These are phyloP conservation scores for Mustela lutreola DNA, from an alignment of 2,113 vertebrate species.

Conservation along the genomic window DNA sequence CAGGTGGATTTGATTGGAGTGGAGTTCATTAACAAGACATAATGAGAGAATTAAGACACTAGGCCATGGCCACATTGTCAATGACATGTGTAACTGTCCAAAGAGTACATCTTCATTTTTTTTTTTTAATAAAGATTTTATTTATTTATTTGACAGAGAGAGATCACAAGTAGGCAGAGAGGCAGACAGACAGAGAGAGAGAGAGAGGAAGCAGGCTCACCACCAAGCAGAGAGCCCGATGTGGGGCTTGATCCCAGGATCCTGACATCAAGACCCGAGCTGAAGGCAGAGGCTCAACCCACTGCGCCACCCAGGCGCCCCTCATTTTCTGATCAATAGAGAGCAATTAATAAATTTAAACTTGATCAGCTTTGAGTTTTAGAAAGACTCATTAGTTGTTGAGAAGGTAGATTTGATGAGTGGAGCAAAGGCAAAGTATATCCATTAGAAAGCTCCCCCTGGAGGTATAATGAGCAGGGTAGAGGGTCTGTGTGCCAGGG, in stretches of 20 bases:
- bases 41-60: background rate
- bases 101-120: conserved; percentile 3
- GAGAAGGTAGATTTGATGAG: background rate
- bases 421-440: background rate
- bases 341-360: conserved; percentile 50
- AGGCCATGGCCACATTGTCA: background rate
- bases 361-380: conserved; percentile 49
- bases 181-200: too few species aligned
- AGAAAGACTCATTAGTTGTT: background rate
- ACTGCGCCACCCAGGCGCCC: too few species aligned
- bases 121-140: too few species aligned
- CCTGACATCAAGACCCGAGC: too few species aligned
- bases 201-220: too few species aligned
- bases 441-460: background rate
- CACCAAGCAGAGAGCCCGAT: too few species aligned
- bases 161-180: too few species aligned
- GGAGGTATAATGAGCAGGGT: background rate
- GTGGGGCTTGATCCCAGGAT: too few species aligned
- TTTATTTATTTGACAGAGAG: too few species aligned
- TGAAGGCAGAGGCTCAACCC: too few species aligned
- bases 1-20: background rate
- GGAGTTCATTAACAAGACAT: background rate
- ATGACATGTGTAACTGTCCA: background rate
- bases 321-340: background rate
- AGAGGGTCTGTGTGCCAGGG: background rate